Evolutionary conservation across 2,888 invertebrate genomes (phyloP), one percentile per base, ranked within the genome.

Genomic region (Enchytraeus crypticus): DNA sequence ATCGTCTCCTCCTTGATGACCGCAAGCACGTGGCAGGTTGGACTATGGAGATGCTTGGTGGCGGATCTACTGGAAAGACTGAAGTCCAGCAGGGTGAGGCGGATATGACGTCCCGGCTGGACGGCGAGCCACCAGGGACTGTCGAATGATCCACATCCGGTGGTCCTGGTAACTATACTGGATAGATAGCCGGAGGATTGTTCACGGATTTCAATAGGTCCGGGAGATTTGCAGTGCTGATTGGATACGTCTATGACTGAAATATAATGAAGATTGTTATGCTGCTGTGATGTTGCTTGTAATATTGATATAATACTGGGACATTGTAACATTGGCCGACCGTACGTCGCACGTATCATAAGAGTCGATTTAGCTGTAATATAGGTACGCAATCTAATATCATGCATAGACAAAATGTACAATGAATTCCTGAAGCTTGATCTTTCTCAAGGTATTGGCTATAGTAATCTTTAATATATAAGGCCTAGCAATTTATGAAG

Each of bases 11-110:
- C 64, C 47, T 58, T 59, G 30, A 60, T 34, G 1, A 60, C 56
- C 8, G 60, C 60, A 23, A 38, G 53, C 55, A 60, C 60, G 55
- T 56, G 60, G 29, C 60, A 57, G 34, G 23, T 38, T 23, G 29
- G 38, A 0, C 33, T n/a, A n/a, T 5, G 23, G 21, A 38, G 5
- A 27, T 54, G 21, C 33, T 54, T n/a, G 11, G n/a, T 18, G 21
- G 38, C 54, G n/a, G n/a, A n/a, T 23, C 8, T 14, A 29, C 33
- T 27, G 11, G 55, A 21, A 27, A n/a, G n/a, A 14, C 55, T 34
- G 55, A 54, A 54, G 43, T 54, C 55, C 2, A 54, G n/a, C 1
- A 54, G 43, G 45, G 54, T 46, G 18, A 45, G 54, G 32, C 46
- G 60, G n/a, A 46, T 29, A 34, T 32, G 33, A n/a, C 32, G 47